These are phyloP conservation scores for Scaptodrosophila latifasciaeformis DNA, from an alignment of 2,888 invertebrate species.

Conservation along the genomic window DNA sequence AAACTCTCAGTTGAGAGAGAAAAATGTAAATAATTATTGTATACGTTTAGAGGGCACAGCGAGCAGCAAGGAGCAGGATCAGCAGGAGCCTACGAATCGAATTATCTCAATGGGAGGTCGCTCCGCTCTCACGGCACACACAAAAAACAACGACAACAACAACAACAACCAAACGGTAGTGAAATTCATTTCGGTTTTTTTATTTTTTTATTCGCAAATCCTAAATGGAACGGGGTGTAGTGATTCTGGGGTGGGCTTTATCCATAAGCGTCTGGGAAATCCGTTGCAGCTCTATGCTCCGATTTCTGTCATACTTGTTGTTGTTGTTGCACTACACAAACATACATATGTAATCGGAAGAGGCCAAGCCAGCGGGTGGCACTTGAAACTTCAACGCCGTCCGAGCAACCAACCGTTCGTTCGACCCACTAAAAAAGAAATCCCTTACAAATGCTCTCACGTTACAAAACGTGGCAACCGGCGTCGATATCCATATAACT, in stretches of 20 bases:
- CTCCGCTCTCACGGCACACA: constrained; percentile 48
- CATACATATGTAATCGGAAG: constrained; percentile 61
- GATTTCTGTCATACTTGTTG: constrained; percentile 10
- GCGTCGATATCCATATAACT: constrained; percentile 4
- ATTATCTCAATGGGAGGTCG: constrained; percentile 57
- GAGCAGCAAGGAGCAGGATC: constrained; percentile 10
- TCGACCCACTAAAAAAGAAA: constrained; percentile 20
- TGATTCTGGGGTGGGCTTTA: too few relatives aligned
- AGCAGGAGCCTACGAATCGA: constrained; percentile 48
- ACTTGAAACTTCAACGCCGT: constrained; percentile 46
- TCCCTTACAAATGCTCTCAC: constrained; percentile 62
- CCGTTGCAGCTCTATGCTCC: constrained; percentile 29
- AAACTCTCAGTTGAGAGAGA: constrained; percentile 7
- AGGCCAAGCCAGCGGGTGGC: constrained; percentile 58
- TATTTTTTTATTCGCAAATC: constrained; percentile 21
- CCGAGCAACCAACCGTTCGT: not conserved
- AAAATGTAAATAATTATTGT: constrained; percentile 64
- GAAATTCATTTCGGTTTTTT: constrained; percentile 5
- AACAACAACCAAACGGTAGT: constrained; percentile 15
- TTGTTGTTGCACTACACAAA: constrained; percentile 21
- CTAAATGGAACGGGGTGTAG: constrained; percentile 15
- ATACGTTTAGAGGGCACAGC: constrained; percentile 46
- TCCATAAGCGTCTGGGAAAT: constrained; percentile 63
- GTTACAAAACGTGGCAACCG: constrained; percentile 51
- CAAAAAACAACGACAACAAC: not conserved